phyloP scores from a whole-genome alignment of 1,140 invertebrate species.

The Cotesia chilonis region DNA sequence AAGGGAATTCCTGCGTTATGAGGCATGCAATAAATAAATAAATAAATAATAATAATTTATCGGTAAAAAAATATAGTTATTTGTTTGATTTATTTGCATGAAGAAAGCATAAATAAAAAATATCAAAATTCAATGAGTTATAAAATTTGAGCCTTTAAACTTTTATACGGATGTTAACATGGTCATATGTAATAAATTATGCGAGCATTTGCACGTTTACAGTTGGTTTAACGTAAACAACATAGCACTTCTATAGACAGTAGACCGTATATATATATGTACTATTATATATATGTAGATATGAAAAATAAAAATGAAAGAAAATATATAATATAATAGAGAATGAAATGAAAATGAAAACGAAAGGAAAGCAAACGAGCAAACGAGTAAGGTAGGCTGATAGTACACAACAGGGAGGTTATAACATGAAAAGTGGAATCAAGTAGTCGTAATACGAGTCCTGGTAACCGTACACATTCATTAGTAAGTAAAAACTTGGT shows the following conservation, averaged over 20 bases:
- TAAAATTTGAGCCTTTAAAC: conserved; percentile 28
- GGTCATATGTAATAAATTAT: conserved; percentile 24
- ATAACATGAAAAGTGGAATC: background rate
- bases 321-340: background rate
- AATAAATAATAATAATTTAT: too few species aligned
- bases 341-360: background rate
- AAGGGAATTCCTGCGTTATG: too few species aligned
- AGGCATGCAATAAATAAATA: too few species aligned
- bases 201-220: conserved; percentile 21
- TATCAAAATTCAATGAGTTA: conserved; percentile 15
- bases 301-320: too few species aligned
- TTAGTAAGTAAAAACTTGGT: background rate
- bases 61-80: background rate
- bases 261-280: too few species aligned
- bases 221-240: background rate
- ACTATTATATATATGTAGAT: too few species aligned
- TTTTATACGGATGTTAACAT: conserved; percentile 24
- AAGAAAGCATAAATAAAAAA: background rate
- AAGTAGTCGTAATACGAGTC: conserved; percentile 22
- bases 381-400: background rate
- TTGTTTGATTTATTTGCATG: background rate
- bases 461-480: background rate
- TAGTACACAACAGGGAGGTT: background rate
- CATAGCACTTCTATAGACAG: background rate
- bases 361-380: background rate